These are phyloP conservation scores for Drosophila ogumai DNA, from an alignment of 1,140 invertebrate species.

Conservation along the genomic window DNA sequence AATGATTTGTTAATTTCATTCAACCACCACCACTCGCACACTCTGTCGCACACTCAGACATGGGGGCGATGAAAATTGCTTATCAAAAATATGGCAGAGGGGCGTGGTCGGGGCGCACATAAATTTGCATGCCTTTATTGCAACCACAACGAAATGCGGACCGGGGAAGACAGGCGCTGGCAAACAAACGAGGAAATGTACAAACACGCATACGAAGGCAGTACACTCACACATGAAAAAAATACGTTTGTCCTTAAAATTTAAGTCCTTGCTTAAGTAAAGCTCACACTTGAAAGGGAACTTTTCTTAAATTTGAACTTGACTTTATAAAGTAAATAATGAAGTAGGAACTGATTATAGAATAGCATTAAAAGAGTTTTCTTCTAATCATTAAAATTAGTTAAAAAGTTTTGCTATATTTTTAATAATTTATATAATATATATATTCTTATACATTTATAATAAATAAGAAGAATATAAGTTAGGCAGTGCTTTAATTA, in stretches of 20 bases:
- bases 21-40: constrained; percentile 27
- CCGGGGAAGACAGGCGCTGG: constrained; percentile 45
- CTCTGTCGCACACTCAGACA: background rate
- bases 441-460: too few relatives aligned
- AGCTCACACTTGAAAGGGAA: background rate
- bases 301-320: background rate
- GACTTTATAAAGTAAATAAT: background rate
- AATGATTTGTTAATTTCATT: constrained; percentile 82
- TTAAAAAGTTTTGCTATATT: too few relatives aligned
- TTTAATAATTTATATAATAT: too few relatives aligned
- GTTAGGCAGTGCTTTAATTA: too few relatives aligned
- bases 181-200: constrained; percentile 52
- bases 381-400: background rate
- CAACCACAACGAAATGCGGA: constrained; percentile 61
- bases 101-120: constrained; percentile 36
- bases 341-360: background rate
- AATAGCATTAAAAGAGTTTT: background rate
- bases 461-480: too few relatives aligned
- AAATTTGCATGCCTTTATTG: constrained; percentile 83
- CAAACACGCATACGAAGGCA: constrained; percentile 30
- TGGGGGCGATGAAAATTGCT: constrained; percentile 69
- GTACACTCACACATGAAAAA: background rate
- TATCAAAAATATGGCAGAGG: constrained; percentile 70
- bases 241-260: background rate
- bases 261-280: background rate